Percentiles rank a stretch among this genome's conserved stretches.
Conservation (phyloP, 2,797 vertebrate species). For the Alauda arvensis region DNA sequence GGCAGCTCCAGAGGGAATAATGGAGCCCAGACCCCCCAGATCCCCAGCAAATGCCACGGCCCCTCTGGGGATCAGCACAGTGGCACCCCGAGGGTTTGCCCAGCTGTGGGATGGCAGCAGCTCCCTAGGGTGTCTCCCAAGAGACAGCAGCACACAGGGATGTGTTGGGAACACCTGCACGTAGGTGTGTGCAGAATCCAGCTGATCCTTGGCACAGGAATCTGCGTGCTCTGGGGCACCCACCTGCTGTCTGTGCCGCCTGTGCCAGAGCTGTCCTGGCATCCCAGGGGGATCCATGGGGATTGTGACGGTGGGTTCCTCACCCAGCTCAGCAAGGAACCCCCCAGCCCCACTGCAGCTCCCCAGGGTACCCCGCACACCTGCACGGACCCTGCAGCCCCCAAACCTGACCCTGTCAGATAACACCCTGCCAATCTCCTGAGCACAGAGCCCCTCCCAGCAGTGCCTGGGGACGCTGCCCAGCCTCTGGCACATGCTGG, state of each 20-base stretch:
- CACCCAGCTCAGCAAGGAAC: neutral
- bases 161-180: rapidly evolving
- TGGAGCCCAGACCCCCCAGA: neutral
- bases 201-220: neutral
- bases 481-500: rapidly evolving
- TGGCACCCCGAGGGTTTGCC: neutral
- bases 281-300: rapidly evolving
- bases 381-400: neutral
- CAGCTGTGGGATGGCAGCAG: neutral
- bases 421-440: neutral
- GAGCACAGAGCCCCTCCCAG: neutral
- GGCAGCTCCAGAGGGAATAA: neutral
- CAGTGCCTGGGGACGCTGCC: rapidly evolving
- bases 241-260: neutral
- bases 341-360: rapidly evolving
- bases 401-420: neutral
- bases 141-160: rapidly evolving
- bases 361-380: neutral
- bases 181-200: rapidly evolving
- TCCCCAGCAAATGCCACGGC: too few species aligned
- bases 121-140: neutral
- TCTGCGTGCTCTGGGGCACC: rapidly evolving
- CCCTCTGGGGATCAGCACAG: neutral
- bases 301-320: rapidly evolving
- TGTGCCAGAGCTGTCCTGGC: neutral